These are phyloP conservation scores for Neofelis nebulosa DNA, from an alignment of 2,113 vertebrate species.

Conservation along the genomic window DNA sequence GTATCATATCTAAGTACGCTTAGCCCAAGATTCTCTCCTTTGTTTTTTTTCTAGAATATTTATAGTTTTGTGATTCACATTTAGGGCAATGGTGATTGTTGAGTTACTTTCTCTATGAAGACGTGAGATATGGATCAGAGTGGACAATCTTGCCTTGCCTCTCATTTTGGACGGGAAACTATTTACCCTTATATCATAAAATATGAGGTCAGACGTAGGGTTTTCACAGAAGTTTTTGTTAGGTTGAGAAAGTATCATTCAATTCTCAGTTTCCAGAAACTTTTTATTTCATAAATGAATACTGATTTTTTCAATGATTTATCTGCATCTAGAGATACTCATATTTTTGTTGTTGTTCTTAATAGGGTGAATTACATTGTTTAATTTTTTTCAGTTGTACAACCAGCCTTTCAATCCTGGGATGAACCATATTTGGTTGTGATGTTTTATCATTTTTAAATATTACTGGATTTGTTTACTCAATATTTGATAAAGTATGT, in stretches of 20 bases:
- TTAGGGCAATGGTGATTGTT: neutral
- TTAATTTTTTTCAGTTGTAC: neutral
- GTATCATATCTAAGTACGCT: neutral
- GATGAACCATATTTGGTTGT: neutral
- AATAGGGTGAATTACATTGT: neutral
- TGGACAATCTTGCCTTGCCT: neutral
- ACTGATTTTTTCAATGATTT: neutral
- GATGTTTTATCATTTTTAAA: neutral
- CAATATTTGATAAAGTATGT: neutral
- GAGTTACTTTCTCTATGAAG: neutral
- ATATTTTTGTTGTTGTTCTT: neutral
- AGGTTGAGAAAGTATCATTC: neutral
- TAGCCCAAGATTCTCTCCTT: neutral
- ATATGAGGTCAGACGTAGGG: neutral
- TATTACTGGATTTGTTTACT: neutral
- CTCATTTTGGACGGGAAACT: neutral
- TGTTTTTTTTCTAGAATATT: neutral
- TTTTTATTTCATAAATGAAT: neutral
- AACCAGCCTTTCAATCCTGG: neutral
- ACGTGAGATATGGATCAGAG: neutral
- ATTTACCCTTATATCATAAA: neutral
- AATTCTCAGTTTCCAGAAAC: neutral
- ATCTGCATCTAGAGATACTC: neutral
- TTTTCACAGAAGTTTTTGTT: neutral
- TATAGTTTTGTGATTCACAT: neutral